Percentiles rank a stretch among this genome's conserved stretches.
Evolutionary conservation across 2,888 invertebrate species (phyloP).

Genomic region (Petrolisthes manimaculis): DNA sequence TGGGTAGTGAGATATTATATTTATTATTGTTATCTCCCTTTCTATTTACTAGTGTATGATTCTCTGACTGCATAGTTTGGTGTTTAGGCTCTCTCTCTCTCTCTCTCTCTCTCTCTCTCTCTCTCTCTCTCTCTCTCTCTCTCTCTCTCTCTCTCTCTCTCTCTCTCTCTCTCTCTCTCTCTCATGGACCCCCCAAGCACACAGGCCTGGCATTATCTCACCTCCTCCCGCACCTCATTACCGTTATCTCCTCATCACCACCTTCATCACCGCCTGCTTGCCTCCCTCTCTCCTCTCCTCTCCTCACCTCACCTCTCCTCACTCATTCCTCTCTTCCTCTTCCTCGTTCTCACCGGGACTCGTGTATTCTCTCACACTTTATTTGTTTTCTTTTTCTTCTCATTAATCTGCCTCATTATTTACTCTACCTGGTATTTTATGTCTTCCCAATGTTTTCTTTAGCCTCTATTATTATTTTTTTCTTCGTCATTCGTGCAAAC

Average conservation of each 20-base stretch:
- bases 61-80: no score
- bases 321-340: background rate
- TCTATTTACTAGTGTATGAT: no score
- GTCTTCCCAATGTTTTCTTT: background rate
- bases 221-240: background rate
- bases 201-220: no score
- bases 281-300: background rate
- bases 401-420: background rate
- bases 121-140: conserved; percentile 26
- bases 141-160: conserved; percentile 26
- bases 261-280: background rate
- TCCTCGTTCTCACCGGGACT: background rate
- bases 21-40: no score
- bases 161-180: conserved; percentile 26
- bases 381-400: background rate
- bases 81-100: conserved; percentile 15
- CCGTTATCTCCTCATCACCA: background rate
- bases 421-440: background rate
- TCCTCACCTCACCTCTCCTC: background rate
- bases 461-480: background rate
- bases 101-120: conserved; percentile 26
- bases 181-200: no score
- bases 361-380: background rate
- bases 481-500: background rate
- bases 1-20: no score